Evolutionary conservation across 1,140 invertebrate genomes (phyloP), one percentile per base, ranked within the genome.

Genomic region (Gryllus bimaculatus): DNA sequence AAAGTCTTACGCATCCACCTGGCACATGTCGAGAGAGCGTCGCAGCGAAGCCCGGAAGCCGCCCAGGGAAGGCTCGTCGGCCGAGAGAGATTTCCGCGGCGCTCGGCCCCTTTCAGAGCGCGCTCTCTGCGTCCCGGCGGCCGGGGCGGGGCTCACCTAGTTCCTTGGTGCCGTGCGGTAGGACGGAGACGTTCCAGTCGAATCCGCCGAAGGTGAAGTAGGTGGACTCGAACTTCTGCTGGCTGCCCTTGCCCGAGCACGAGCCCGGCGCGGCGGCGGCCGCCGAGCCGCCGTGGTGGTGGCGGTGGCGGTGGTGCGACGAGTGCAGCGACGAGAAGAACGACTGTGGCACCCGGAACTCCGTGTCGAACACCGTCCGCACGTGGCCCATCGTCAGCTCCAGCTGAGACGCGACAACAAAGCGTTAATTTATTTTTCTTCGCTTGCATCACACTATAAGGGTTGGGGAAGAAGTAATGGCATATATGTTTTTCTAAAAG

Each of bases 161-260:
- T 8, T 88, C 86, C 78, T 88, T 88, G 79, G 88, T 89, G 10
- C 91, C 91, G 39, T 90, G 87, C 0, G 93, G 93, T 82, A 90
- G 92, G 13, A 94, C 88, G 0, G 91, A 89, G 8, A 96, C 85
- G 81, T 93, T 94, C 95, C 95, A 96, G 82, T 96, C 94, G 83
- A 94, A 95, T 13, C 93, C 92, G 8, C 93, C 92, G 82, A 93
- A 94, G 0, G 90, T 88, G 83, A 94, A 94, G 82, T 92, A 93
- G 12, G 88, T 88, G 0, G 92, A 92, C 83, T 94, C 92, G 73
- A 93, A 83, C 81, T 92, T 87, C 49, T 89, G 83, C 82, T 86
- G 13, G 26, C 54, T 75, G 73, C 75, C 49, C 66, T 80, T 77
- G 79, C 74, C 73, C 21, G 78, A 80, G 0, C 47, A n/a, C 0